phyloP scores from a whole-genome alignment of 2,888 invertebrate genomes.

The Callinectes sapidus region DNA sequence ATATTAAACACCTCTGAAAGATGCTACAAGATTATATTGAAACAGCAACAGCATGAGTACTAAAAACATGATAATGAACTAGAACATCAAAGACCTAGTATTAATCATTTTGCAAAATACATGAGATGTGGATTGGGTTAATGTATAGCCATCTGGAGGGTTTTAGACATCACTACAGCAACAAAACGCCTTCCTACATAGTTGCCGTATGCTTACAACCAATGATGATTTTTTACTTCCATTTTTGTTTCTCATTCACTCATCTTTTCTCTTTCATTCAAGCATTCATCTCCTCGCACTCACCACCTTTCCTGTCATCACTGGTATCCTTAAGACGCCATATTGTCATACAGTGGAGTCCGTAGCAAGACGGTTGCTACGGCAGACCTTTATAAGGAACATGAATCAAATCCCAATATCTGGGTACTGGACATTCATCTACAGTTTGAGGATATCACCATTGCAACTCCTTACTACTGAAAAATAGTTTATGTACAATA shows the following conservation, averaged over 20 bases:
- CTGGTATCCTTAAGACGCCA: neutral
- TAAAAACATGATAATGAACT: constrained; percentile 56
- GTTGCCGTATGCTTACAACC: constrained; percentile 30
- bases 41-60: constrained; percentile 59
- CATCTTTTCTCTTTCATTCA: neutral
- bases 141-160: constrained; percentile 52
- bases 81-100: constrained; percentile 41
- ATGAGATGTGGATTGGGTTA: constrained; percentile 39
- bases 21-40: constrained; percentile 59
- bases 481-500: constrained; percentile 69
- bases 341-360: neutral
- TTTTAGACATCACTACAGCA: constrained; percentile 57
- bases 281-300: neutral
- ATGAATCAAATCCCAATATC: constrained; percentile 3
- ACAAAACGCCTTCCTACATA: constrained; percentile 38
- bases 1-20: constrained; percentile 44
- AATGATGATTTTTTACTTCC: neutral
- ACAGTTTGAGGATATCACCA: neutral
- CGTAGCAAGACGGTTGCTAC: constrained; percentile 23
- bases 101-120: constrained; percentile 19
- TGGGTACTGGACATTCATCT: constrained; percentile 28
- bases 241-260: neutral
- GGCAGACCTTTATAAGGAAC: constrained; percentile 25
- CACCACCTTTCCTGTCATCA: neutral
- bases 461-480: constrained; percentile 46